Percentiles rank a stretch among this genome's conserved stretches.
Conservation (phyloP, 2,113 vertebrate species). For the Leucopternis melanops region DNA sequence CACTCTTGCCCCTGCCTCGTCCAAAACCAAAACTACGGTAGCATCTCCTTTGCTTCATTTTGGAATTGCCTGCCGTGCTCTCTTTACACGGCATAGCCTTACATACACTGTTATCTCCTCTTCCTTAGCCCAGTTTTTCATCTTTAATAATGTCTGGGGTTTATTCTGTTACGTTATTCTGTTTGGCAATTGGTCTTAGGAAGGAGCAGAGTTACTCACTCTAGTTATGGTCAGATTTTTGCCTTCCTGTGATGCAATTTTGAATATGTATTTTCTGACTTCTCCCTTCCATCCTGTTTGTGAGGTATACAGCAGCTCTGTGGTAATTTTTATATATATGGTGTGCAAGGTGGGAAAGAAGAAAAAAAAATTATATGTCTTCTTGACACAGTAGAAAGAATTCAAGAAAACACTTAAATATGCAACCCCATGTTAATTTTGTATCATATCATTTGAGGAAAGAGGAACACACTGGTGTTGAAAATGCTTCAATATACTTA, state of each 20-base stretch:
- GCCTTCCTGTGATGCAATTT: not conserved
- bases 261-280: not conserved
- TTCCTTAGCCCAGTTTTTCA: not conserved
- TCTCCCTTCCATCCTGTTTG: not conserved
- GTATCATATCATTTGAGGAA: accelerated
- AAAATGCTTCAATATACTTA: not conserved
- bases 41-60: not conserved
- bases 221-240: not conserved
- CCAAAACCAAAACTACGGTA: not conserved
- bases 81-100: not conserved
- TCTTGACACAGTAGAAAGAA: not conserved
- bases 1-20: not conserved
- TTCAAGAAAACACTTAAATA: not conserved
- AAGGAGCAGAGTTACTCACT: not conserved
- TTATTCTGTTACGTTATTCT: not conserved
- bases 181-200: not conserved
- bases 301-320: not conserved
- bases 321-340: not conserved
- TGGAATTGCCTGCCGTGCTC: not conserved
- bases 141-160: not conserved
- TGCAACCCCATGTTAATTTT: not conserved
- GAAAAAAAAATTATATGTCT: too few relatives aligned
- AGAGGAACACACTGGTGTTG: not conserved
- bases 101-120: accelerated
- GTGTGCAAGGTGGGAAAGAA: not conserved